Evolutionary conservation across 2,113 vertebrate species (phyloP).

Genomic region (Heloderma charlesbogerti): DNA sequence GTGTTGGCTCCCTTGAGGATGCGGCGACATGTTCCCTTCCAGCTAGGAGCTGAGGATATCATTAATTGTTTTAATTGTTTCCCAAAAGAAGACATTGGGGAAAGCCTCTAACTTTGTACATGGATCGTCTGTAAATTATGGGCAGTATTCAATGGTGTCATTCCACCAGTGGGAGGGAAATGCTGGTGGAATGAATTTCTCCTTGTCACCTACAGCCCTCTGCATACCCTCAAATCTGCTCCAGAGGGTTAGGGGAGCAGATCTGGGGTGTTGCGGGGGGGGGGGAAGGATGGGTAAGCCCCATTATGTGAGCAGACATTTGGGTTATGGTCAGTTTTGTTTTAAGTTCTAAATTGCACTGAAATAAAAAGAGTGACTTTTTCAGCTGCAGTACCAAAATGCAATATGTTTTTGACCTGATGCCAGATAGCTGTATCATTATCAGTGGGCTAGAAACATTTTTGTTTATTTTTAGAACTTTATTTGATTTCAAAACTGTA

Average conservation of each 20-base stretch:
- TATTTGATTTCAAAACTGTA: too few relatives aligned
- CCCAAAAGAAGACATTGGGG: background rate
- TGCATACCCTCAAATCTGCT: too few relatives aligned
- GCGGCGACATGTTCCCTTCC: too few relatives aligned
- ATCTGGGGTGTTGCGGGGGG: too few relatives aligned
- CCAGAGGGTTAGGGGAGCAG: too few relatives aligned
- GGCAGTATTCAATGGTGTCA: too few relatives aligned
- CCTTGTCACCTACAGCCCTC: too few relatives aligned
- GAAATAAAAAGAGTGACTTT: background rate
- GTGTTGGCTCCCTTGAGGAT: background rate
- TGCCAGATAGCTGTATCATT: background rate
- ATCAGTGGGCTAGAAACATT: background rate
- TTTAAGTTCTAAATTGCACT: background rate
- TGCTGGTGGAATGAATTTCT: too few relatives aligned
- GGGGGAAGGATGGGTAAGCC: too few relatives aligned
- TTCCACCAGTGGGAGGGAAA: too few relatives aligned
- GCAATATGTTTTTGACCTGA: background rate
- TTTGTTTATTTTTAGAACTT: too few relatives aligned
- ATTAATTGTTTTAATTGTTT: background rate
- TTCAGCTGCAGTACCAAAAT: background rate
- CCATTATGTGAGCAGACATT: background rate
- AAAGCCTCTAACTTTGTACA: background rate
- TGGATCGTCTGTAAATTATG: background rate
- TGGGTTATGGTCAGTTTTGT: background rate
- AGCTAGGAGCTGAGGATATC: background rate